Base-by-base conservation (phyloP, 37 sponge, comb jelly and placozoan species). In the Hormiphora californensis region DNA sequence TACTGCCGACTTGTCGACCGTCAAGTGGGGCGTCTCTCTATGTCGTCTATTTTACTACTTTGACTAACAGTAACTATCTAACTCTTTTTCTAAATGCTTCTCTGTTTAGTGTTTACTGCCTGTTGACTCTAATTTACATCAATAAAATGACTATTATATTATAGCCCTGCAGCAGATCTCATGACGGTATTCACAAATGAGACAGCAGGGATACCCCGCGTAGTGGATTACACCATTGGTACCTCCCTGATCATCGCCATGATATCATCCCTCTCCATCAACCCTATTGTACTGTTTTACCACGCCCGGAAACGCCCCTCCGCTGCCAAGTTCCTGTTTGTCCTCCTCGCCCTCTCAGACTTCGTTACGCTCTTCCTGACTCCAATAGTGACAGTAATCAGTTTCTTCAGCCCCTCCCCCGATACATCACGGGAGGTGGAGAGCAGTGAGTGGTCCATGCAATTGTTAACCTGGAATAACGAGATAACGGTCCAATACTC, bases 401-500 rank as follows among this genome's bases (percentile, higher is more conserved):
- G 62, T 59, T 59, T 59, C 62, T 7, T 59, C 25, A 17, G 7
- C 27, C 21, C 21, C 62, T 7, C n/a, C 62, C 62, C 62, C n/a
- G 62, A 59, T 59, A n/a, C n/a, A n/a, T n/a, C n/a, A n/a, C 11
- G 5, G n/a, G n/a, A 23, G 5, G 11, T 27, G 25, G 5, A 21
- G 11, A 27, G n/a, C 5, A 7, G 25, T 25, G 27, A 7, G 27
- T 59, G 62, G 62, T 59, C 11, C 62, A 7, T 23, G 62, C 21
- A 27, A 7, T 22, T n/a, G 25, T 11, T 27, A 7, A 59, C 62
- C 27, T 59, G 62, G 62, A 59, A 17, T 17, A n/a, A 21, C n/a
- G 62, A 59, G 62, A 59, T 59, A 25, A 25, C 27, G 5, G 62
- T 59, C 62, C 62, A 59, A 27, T 59, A 59, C 62, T 59, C 62